phyloP scores from a whole-genome alignment of 2,888 invertebrate species.

The Polydrusus tereticollis region DNA sequence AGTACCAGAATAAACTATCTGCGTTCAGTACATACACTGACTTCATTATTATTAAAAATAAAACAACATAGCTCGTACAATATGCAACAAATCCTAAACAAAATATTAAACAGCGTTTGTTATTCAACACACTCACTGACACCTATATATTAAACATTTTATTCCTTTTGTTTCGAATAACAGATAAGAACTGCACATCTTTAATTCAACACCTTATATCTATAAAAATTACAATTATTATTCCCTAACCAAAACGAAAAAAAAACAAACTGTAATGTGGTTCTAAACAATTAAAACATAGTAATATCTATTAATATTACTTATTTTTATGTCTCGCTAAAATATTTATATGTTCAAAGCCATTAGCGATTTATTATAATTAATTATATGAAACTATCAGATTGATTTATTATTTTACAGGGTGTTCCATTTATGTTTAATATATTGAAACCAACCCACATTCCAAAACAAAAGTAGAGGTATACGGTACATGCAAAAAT shows the following conservation, averaged over 20 bases:
- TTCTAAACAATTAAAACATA: too few species aligned
- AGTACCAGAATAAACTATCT: neutral
- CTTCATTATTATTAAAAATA: slow-evolving; percentile 1
- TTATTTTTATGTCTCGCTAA: too few species aligned
- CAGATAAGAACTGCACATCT: slow-evolving; percentile 18
- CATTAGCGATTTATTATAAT: too few species aligned
- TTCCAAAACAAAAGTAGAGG: too few species aligned
- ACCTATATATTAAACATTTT: slow-evolving; percentile 24
- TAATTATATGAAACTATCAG: too few species aligned
- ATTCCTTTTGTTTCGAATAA: slow-evolving; percentile 22
- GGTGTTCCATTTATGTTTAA: too few species aligned
- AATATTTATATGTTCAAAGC: too few species aligned
- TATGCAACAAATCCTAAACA: slow-evolving; percentile 15
- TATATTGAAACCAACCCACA: too few species aligned
- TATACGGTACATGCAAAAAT: too few species aligned
- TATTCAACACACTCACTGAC: neutral
- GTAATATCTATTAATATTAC: too few species aligned
- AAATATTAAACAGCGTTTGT: slow-evolving; percentile 10
- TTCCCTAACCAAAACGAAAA: neutral
- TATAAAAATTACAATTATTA: neutral
- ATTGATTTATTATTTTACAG: too few species aligned
- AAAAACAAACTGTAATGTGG: neutral
- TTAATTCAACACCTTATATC: slow-evolving; percentile 12
- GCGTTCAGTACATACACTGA: neutral
- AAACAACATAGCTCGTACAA: slow-evolving; percentile 6